Evolutionary conservation across 2,113 vertebrate species (phyloP).

Genomic region (Neolamprologus longior): DNA sequence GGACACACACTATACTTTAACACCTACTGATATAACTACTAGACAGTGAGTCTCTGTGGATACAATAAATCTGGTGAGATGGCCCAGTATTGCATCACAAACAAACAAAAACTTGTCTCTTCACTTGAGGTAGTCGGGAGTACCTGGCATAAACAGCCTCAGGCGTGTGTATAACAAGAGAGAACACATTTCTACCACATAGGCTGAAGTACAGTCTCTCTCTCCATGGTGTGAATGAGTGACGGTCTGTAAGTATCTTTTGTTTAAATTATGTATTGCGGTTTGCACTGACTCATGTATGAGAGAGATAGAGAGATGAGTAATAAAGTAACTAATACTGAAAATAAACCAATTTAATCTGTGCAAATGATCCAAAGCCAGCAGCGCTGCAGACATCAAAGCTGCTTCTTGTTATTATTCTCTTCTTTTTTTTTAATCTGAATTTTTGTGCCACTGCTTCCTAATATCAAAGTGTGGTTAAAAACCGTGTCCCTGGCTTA

Average conservation of each 20-base stretch:
- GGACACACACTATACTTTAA: not conserved
- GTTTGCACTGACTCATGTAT: constrained; percentile 22
- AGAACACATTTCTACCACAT: not conserved
- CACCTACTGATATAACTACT: not conserved
- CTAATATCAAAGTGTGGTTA: not conserved
- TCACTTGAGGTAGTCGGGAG: not conserved
- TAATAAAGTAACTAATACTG: not conserved
- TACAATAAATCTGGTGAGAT: not conserved
- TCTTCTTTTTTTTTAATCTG: not conserved
- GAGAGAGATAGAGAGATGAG: not conserved
- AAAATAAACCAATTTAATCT: fast-evolving
- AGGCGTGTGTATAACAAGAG: constrained; percentile 1
- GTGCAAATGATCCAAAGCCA: not conserved
- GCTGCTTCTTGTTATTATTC: not conserved
- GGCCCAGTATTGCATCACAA: not conserved
- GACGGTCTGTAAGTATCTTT: not conserved
- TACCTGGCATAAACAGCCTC: not conserved
- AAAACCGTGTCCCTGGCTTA: fast-evolving
- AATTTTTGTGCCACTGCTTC: not conserved
- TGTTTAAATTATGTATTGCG: not conserved
- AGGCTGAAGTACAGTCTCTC: not conserved
- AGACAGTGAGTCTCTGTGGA: not conserved
- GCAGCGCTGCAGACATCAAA: not conserved
- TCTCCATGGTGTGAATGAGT: not conserved
- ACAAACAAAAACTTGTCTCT: not conserved